Evolutionary conservation across 1,140 invertebrate species (phyloP).

Genomic region (Neotoxoptera formosana): DNA sequence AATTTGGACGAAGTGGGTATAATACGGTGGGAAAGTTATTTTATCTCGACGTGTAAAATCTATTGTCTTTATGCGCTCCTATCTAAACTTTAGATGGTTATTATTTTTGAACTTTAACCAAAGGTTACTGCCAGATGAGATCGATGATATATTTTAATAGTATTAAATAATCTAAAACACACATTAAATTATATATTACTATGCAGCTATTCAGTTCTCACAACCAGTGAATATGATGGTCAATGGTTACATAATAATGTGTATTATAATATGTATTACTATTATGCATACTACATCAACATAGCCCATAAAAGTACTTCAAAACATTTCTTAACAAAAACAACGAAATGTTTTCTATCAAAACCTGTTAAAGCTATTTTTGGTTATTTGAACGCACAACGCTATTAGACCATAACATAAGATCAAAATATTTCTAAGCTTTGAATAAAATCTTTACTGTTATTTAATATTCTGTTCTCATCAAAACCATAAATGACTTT

Average conservation of each 20-base stretch:
- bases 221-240: background rate
- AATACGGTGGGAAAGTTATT: constrained; percentile 25
- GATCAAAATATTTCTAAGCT: too few relatives aligned
- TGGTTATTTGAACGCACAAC: background rate
- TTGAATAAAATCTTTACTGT: too few relatives aligned
- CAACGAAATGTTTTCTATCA: too few relatives aligned
- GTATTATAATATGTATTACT: background rate
- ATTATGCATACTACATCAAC: background rate
- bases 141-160: background rate
- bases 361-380: background rate
- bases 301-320: background rate
- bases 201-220: background rate
- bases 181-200: background rate
- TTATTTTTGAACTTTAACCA: constrained; percentile 29
- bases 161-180: background rate
- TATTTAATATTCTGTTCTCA: too few relatives aligned
- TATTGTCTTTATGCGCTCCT: constrained; percentile 25
- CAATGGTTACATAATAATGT: background rate
- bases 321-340: background rate
- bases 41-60: constrained; percentile 22
- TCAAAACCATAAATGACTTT: too few relatives aligned
- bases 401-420: background rate
- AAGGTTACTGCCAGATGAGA: background rate
- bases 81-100: constrained; percentile 24
- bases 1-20: background rate